phyloP scores from a whole-genome alignment of 2,797 vertebrate species.

The Chloroceryle amazona region DNA sequence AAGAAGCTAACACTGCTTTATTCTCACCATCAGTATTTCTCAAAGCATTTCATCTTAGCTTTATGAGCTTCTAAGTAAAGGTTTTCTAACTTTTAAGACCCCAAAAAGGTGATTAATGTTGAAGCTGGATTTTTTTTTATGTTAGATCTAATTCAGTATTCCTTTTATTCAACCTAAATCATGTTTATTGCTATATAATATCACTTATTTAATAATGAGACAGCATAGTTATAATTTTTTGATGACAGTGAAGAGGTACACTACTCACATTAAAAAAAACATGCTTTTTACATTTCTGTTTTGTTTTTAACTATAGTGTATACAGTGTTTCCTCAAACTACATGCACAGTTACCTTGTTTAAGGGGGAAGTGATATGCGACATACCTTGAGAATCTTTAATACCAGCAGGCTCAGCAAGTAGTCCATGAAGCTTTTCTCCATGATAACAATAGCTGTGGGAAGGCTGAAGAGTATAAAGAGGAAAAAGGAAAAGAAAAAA shows the following conservation, averaged over 20 bases:
- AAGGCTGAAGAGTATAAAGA: conserved; percentile 25
- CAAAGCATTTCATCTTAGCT: neutral
- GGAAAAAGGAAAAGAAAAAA: neutral
- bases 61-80: neutral
- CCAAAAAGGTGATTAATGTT: neutral
- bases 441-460: conserved; percentile 49
- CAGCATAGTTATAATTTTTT: neutral
- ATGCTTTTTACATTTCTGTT: neutral
- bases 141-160: neutral
- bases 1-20: neutral
- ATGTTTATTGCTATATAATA: neutral
- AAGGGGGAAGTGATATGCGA: neutral
- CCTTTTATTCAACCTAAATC: neutral
- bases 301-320: neutral
- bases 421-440: conserved; percentile 2
- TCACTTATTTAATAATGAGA: neutral
- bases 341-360: neutral
- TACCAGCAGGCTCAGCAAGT: conserved; percentile 36
- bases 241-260: neutral
- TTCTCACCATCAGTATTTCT: neutral
- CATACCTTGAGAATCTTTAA: conserved; percentile 20
- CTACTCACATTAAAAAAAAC: neutral
- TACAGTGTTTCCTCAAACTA: neutral
- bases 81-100: neutral
- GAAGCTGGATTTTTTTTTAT: neutral